Conservation (phyloP, 2,113 vertebrate genomes). For the Syngnathus typhle region DNA sequence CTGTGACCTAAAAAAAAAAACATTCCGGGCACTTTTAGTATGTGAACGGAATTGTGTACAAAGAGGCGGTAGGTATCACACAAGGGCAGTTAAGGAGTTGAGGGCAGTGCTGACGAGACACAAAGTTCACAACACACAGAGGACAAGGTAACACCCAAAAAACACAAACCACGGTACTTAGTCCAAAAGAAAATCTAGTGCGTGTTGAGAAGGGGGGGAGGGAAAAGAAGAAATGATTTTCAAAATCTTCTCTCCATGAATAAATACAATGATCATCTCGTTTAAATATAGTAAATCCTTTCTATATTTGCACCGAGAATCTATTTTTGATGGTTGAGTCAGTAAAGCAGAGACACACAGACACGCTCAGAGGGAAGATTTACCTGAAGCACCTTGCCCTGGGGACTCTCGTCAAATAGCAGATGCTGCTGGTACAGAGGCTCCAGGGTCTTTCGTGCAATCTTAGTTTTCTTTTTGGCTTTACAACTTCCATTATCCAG, state of each 20-base stretch:
- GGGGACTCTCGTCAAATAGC: constrained; percentile 93
- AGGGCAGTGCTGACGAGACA: not conserved
- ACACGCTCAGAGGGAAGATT: constrained; percentile 18
- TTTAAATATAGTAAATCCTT: not conserved
- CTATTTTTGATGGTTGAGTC: not conserved
- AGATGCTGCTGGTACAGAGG: constrained; percentile 96
- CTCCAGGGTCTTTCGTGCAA: constrained; percentile 98
- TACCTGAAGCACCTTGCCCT: constrained; percentile 98
- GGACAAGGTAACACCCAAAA: not conserved
- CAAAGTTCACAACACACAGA: not conserved
- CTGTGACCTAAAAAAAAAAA: not conserved
- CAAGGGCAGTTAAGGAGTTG: not conserved
- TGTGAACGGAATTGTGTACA: not conserved
- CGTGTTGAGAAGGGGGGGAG: not conserved
- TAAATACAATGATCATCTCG: not conserved
- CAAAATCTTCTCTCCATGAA: not conserved
- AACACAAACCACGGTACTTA: constrained; percentile 1
- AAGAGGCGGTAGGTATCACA: not conserved
- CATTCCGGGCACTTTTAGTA: not conserved
- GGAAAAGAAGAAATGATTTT: not conserved
- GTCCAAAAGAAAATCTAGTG: constrained; percentile 5
- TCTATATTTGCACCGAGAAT: not conserved
- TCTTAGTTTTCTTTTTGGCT: constrained; percentile 99
- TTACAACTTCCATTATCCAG: constrained; percentile 93
- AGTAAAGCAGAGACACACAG: not conserved